Base-by-base conservation (phyloP, 1,140 invertebrate species). In the Calliphora vicina region DNA sequence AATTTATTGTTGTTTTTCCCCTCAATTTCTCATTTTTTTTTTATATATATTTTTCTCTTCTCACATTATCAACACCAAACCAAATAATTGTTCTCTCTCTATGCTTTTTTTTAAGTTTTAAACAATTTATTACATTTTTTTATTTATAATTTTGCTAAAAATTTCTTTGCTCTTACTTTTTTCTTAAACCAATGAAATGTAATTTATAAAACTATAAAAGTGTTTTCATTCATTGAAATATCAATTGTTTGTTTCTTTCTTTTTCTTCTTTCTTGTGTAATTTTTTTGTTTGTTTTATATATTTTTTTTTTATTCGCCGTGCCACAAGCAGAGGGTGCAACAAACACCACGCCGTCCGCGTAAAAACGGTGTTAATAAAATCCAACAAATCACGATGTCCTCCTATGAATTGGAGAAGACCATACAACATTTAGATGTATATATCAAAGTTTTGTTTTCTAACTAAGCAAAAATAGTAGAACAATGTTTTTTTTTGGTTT, bases 361-460 rank as follows among this genome's bases (percentile, higher is more conserved):
- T 81, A 45, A 83, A 83, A 83, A 83, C 81, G 83, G 80, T 74
- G 78, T 83, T 80, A 83, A 83, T 73, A 73, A 84, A 84, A 67
- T 81, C 73, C 81, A 81, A 83, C 81, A 73, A 74, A 81, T 80
- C 45, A 84, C 82, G 29, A 84, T 85, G 76, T 82, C 84, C 45
- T 61, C 84, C 71, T 85, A 85, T 83, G 86, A 86, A 80, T 84
- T 86, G 84, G 86, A 86, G 82, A 84, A 85, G 78, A 85, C 86
- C 71, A 83, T 86, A 27, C 85, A 85, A 61, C 84, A 84, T 76
- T 82, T 86, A 81, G 86, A 86, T 35, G 86, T 86, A 84, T 15
- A 42, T 84, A 84, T 80, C 71, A 81, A 27, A 80, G 20, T 80
- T 57, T 20, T 67, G 23, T 57, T 57, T 57, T 35, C 35, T 35